Evolutionary conservation across 2,888 invertebrate genomes (phyloP), one percentile per base, ranked within the genome.

Genomic region (Heliconius sara): DNA sequence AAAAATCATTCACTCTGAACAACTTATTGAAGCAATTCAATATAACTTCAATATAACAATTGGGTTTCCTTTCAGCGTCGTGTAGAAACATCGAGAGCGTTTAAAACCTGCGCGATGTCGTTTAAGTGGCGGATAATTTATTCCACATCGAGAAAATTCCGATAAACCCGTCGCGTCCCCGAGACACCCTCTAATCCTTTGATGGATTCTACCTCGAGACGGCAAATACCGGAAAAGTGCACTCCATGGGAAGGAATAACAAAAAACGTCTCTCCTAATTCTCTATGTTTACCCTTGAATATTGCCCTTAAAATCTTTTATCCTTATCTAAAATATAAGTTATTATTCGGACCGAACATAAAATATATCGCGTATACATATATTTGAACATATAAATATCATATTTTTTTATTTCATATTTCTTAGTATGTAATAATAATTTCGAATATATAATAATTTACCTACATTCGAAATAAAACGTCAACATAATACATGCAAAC

Each of bases 121-220:
- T 85, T 87, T 92, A 93, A 93, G 91, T 92, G 91, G 88, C 86
- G 89, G 87, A 92, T 93, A 93, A 94, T 93, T 93, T 94, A 94
- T 94, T 92, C 92, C 88, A 89, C 90, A 92, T 89, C 91, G 89
- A 85, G 89, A 86, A 90, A 92, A 92, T 91, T 90, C 88, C 90
- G 90, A 91, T 88, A 89, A 90, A 91, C 89, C 91, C 91, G 92
- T 91, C 89, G 86, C 87, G 85, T 87, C 88, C 87, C 88, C 87
- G 89, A 89, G 91, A 91, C 90, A 88, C 87, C 87, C 89, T 91
- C 90, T 94, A 93, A 95, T 95, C 95, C 93, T 93, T 93, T 94
- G 94, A 95, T 94, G 93, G 94, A 95, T 94, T 92, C 89, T 85
- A 87, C 88, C 87, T 88, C 85, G 87, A 86, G 88, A 86, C 83